Conservation (phyloP, 2,113 vertebrate genomes). For the Pagrus major region DNA sequence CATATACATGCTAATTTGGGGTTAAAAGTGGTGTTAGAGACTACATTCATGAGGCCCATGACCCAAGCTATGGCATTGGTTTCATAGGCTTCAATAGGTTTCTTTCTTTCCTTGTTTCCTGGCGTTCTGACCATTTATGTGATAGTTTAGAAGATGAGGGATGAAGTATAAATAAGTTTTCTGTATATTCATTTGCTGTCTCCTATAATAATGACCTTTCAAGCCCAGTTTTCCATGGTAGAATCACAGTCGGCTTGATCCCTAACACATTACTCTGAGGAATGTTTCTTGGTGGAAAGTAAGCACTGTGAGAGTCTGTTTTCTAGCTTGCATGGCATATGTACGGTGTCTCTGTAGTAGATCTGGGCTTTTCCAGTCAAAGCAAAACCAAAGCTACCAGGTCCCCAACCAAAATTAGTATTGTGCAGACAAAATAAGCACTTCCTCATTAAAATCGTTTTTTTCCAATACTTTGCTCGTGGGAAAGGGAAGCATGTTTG, state of each 20-base stretch:
- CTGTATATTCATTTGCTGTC: conserved; percentile 38
- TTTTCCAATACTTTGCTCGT: neutral
- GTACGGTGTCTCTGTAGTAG: neutral
- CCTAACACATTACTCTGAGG: conserved; percentile 32
- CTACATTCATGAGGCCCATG: neutral
- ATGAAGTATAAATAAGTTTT: conserved; percentile 17
- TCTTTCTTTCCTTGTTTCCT: conserved; percentile 25
- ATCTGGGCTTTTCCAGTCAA: conserved; percentile 29
- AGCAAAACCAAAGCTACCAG: conserved; percentile 1
- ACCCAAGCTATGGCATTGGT: conserved; percentile 1
- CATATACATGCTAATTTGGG: too few relatives aligned
- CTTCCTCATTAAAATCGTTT: neutral
- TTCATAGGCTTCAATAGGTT: conserved; percentile 21
- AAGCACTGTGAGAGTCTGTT: conserved; percentile 50
- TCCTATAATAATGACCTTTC: conserved; percentile 46
- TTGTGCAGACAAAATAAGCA: conserved; percentile 20
- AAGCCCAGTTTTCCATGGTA: conserved; percentile 51
- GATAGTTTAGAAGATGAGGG: conserved; percentile 26
- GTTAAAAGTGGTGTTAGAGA: too few relatives aligned
- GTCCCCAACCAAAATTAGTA: neutral
- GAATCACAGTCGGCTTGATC: conserved; percentile 39
- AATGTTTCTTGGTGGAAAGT: conserved; percentile 57
- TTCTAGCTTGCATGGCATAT: conserved; percentile 7
- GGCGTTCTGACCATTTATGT: conserved; percentile 19
- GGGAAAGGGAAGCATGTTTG: neutral